Base-by-base conservation (phyloP, 2,113 vertebrate species). In the Menidia beryllina region DNA sequence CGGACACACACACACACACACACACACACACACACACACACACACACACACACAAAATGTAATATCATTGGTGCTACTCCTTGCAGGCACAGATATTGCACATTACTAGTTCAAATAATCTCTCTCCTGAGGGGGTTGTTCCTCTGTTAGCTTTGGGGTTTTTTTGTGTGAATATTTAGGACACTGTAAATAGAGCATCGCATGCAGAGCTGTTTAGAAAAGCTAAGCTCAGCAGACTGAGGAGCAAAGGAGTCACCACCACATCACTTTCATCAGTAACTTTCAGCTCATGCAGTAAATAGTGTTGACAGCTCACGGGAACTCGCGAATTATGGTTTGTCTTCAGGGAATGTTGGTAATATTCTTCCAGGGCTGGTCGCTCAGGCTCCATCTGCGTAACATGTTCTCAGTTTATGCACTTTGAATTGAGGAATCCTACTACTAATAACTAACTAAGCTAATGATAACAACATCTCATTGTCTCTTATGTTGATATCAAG, bases 221-320 rank as follows among this genome's bases (percentile, higher is more conserved):
- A 73, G 77, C 63, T 1, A 1, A 75, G 60, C 65, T 83, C 67
- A 71, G 77, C 70, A 56, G 76, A 75, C 59, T 75, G 63, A 82
- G 43, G 51, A 76, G 81, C 75, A 80, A 65, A 77, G 36, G 57
- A 23, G 26, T 78, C 86, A 65, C 47, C 38, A 10, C 5, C 5
- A 73, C 14, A 57, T 85, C 72, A 76, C 10, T 27, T 45, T 26
- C 19, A 56, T 64, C 69, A 77, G 62, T 48, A 43, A 9, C 19
- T 7, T 53, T 68, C 59, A 7, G 19, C 65, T 41, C 48, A 2
- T 41, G 55, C 68, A 73, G 45, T 55, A 69, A 78, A 62, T 21
- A 0, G 24, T 70, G 60, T 24, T 58, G 76, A 85, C 82, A 75
- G 23, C 68, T 36, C 26, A 65, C 58, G 68, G 62, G 36, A 63